phyloP scores from a whole-genome alignment of 1,140 invertebrate species.

The Magallana gigas region DNA sequence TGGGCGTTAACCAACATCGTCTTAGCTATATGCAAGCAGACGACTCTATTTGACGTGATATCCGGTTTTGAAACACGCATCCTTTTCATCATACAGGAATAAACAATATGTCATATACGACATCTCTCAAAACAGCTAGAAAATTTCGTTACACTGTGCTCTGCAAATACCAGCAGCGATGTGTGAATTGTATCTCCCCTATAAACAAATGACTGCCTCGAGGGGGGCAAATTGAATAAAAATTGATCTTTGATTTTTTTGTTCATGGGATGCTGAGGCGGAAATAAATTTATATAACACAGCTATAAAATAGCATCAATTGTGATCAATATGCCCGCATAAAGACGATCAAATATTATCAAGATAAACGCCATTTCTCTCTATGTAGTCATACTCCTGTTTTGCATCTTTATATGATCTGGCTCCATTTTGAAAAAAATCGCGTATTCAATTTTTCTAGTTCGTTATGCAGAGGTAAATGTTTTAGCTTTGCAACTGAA shows the following conservation, averaged over 20 bases:
- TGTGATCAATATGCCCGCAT: conserved; percentile 22
- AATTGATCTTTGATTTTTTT: conserved; percentile 35
- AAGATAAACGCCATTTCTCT: neutral
- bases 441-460: neutral
- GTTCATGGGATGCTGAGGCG: conserved; percentile 2
- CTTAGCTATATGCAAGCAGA: neutral
- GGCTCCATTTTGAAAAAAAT: neutral
- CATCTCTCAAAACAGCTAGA: neutral
- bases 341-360: conserved; percentile 24
- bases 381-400: neutral
- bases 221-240: conserved; percentile 30
- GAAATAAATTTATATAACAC: conserved; percentile 33
- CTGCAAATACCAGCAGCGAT: conserved; percentile 1
- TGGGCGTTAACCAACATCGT: neutral
- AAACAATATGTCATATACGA: neutral
- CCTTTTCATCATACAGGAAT: no score
- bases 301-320: conserved; percentile 25
- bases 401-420: neutral
- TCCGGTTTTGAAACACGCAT: neutral
- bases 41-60: neutral
- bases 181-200: conserved; percentile 6
- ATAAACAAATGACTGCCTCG: conserved; percentile 20
- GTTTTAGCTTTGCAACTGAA: neutral
- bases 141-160: neutral
- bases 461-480: neutral